Evolutionary conservation across 1,140 invertebrate genomes (phyloP).

Genomic region (Zaprionus gabonicus): DNA sequence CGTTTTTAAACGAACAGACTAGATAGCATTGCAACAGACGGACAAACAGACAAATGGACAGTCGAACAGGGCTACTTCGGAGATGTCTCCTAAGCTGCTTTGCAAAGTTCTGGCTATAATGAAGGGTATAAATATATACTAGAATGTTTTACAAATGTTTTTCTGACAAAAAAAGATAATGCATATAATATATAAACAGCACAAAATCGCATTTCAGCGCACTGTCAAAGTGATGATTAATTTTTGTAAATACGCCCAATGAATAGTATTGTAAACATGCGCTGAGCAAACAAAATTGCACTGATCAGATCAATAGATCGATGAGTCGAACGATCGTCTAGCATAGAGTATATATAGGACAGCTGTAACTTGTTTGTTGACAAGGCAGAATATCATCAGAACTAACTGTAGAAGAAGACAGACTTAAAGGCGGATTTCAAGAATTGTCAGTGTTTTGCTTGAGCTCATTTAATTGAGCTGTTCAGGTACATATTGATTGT

Average conservation of each 20-base stretch:
- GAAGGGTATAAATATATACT: no score
- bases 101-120: no score
- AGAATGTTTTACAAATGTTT: no score
- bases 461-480: neutral
- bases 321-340: neutral
- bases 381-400: neutral
- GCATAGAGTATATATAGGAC: neutral
- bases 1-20: no score
- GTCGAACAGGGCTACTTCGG: no score
- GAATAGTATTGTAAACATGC: neutral
- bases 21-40: no score
- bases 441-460: neutral
- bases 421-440: neutral
- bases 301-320: neutral
- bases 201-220: neutral
- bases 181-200: no score
- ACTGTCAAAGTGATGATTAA: neutral
- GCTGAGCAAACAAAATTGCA: neutral
- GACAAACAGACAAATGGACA: no score
- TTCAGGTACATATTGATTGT: constrained; percentile 3
- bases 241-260: neutral
- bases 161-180: no score
- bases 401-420: neutral
- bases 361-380: constrained; percentile 3
- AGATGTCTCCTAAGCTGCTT: no score